Evolutionary conservation across 2,113 vertebrate genomes (phyloP).

Genomic region (Mormoops blainvillei): DNA sequence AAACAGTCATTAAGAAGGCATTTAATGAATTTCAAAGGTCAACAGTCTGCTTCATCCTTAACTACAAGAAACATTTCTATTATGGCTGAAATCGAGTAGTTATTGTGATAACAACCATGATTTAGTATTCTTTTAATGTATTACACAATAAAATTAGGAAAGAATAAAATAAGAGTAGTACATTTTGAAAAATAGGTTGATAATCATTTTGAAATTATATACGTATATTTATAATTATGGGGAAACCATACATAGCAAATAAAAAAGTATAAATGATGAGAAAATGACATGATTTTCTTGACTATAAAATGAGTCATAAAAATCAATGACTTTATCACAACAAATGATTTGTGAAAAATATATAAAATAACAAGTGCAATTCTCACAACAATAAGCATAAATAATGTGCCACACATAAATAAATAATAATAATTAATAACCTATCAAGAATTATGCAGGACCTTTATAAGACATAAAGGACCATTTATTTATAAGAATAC

Average conservation of each 20-base stretch:
- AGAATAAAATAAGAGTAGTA: not conserved
- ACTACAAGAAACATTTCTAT: not conserved
- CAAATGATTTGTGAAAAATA: not conserved
- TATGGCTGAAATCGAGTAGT: not conserved
- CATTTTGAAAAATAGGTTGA: not conserved
- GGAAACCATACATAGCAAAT: not conserved
- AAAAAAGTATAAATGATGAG: not conserved
- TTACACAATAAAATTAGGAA: not conserved
- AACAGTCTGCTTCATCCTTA: not conserved
- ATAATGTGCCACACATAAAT: too few relatives aligned
- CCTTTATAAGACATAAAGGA: not conserved
- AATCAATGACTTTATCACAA: not conserved
- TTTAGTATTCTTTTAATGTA: not conserved
- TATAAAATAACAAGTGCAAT: not conserved
- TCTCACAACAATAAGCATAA: not conserved
- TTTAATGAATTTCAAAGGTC: conserved; percentile 9
- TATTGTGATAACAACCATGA: not conserved
- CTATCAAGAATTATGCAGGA: not conserved
- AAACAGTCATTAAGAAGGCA: not conserved
- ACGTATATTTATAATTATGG: not conserved
- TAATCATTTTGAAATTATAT: not conserved
- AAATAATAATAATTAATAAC: too few relatives aligned
- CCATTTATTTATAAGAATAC: too few relatives aligned
- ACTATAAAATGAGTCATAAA: not conserved
- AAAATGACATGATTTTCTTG: not conserved